Conservation (phyloP, 2,113 vertebrate species). For the Amazona guildingii region DNA sequence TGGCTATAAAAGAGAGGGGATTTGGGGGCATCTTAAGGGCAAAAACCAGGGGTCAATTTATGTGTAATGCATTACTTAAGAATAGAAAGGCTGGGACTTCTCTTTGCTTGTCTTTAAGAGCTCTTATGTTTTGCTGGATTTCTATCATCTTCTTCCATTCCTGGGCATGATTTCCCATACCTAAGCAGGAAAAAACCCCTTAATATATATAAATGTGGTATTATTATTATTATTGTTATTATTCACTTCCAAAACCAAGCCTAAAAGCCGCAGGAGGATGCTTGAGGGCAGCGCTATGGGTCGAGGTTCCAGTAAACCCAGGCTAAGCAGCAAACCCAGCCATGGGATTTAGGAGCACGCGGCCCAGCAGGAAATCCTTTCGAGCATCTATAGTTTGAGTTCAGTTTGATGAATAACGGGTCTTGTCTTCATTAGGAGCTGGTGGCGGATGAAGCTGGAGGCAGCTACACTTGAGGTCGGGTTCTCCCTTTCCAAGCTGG, state of each 20-base stretch:
- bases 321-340: background rate
- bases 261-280: background rate
- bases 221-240: no score
- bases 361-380: constrained; percentile 44
- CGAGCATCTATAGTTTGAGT: background rate
- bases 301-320: background rate
- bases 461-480: background rate
- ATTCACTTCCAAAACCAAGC: background rate
- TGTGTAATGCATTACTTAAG: background rate
- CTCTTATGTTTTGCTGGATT: background rate
- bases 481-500: background rate
- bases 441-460: background rate
- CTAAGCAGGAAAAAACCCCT: background rate
- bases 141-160: background rate
- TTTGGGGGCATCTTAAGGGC: background rate
- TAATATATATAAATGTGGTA: background rate
- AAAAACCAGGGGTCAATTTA: background rate
- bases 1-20: background rate
- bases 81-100: fast-evolving
- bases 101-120: background rate
- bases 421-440: background rate
- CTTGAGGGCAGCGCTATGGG: background rate
- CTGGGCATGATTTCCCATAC: fast-evolving
- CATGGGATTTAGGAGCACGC: background rate
- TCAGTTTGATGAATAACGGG: background rate